These are phyloP conservation scores for Sylvia atricapilla DNA, from an alignment of 2,113 vertebrate species.

Conservation along the genomic window DNA sequence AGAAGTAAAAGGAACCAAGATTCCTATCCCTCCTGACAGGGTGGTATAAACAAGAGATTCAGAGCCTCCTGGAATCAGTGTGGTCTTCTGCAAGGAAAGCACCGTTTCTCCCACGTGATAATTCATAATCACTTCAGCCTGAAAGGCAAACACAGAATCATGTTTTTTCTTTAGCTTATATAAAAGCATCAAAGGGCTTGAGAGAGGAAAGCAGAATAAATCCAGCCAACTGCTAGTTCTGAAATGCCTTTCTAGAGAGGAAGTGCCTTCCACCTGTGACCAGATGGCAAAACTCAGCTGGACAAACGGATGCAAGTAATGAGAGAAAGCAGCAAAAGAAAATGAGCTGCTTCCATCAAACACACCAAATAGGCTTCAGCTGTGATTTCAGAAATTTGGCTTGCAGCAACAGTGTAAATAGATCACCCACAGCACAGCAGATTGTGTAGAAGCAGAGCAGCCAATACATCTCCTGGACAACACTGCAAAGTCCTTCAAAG, in stretches of 20 bases:
- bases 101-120: conserved; percentile 96
- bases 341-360: neutral
- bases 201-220: neutral
- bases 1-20: conserved; percentile 96
- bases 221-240: neutral
- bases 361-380: neutral
- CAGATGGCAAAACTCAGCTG: conserved; percentile 30
- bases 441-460: neutral
- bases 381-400: neutral
- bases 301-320: neutral
- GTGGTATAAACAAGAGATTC: conserved; percentile 98
- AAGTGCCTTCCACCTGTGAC: conserved; percentile 25
- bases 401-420: neutral
- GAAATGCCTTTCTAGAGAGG: neutral
- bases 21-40: conserved; percentile 93
- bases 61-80: conserved; percentile 93
- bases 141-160: conserved; percentile 12
- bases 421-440: neutral
- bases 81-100: conserved; percentile 96
- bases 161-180: neutral
- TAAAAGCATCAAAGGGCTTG: neutral
- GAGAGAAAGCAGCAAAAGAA: neutral
- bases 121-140: conserved; percentile 97
- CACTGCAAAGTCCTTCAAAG: neutral
- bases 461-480: neutral